Percentiles rank a stretch among this genome's conserved stretches.
phyloP scores from a whole-genome alignment of 2,797 vertebrate genomes.

The Periparus ater region DNA sequence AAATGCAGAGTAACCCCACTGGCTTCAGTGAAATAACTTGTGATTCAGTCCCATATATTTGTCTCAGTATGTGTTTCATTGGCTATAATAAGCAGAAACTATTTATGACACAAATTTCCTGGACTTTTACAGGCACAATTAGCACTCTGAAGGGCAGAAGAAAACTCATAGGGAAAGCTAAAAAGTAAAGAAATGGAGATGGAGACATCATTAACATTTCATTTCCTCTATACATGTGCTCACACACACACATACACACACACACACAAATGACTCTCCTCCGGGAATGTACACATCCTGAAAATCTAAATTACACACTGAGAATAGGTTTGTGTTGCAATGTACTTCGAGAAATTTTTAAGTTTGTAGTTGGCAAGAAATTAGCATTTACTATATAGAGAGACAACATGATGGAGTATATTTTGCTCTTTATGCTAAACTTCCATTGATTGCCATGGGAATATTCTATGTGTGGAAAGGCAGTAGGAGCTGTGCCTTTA shows the following conservation, averaged over 20 bases:
- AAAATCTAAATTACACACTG: slow-evolving; percentile 43
- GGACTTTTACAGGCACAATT: slow-evolving; percentile 56
- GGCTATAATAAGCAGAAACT: slow-evolving; percentile 62
- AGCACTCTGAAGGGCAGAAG: slow-evolving; percentile 51
- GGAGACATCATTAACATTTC: slow-evolving; percentile 61
- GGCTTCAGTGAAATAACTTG: slow-evolving; percentile 55
- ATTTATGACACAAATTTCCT: slow-evolving; percentile 63
- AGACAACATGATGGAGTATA: slow-evolving; percentile 52
- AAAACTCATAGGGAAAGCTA: slow-evolving; percentile 52
- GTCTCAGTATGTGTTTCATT: slow-evolving; percentile 60
- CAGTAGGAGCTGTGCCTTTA: slow-evolving; percentile 34
- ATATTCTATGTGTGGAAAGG: slow-evolving; percentile 41
- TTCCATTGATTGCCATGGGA: slow-evolving; percentile 65
- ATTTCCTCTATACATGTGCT: slow-evolving; percentile 42
- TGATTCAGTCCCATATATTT: slow-evolving; percentile 49
- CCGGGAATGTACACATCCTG: slow-evolving; percentile 40
- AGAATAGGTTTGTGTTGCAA: slow-evolving; percentile 60
- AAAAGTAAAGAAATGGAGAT: slow-evolving; percentile 44
- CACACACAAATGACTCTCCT: slow-evolving; percentile 23
- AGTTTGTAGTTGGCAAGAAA: slow-evolving; percentile 61
- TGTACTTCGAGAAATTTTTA: slow-evolving; percentile 50
- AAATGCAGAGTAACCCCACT: slow-evolving; percentile 53
- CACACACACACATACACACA: background rate
- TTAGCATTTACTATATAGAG: slow-evolving; percentile 65
- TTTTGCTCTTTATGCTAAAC: slow-evolving; percentile 65